Evolutionary conservation across 2,888 invertebrate genomes (phyloP).

Genomic region (Amiota mariae): DNA sequence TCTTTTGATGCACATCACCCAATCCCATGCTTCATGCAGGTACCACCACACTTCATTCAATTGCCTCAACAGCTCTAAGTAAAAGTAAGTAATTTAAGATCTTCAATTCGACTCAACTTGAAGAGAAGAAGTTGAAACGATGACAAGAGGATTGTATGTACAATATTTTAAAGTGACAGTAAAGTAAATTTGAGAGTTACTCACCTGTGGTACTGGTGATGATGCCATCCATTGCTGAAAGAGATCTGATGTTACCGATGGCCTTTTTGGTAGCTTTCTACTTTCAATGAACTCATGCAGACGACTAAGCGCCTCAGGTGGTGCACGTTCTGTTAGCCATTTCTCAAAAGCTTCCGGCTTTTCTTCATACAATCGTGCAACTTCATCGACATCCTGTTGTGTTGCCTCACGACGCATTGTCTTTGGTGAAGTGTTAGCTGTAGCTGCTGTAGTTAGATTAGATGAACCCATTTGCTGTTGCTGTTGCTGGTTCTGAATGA

Average conservation of each 20-base stretch:
- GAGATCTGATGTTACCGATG: conserved; percentile 87
- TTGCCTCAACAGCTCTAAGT: too few species aligned
- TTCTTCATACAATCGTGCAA: conserved; percentile 75
- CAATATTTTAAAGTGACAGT: too few species aligned
- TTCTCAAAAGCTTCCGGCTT: conserved; percentile 83
- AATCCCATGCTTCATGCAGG: too few species aligned
- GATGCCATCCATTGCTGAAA: conserved; percentile 89
- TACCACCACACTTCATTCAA: too few species aligned
- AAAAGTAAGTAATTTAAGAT: too few species aligned
- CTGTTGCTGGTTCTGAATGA: conserved; percentile 34
- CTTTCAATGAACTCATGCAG: conserved; percentile 77
- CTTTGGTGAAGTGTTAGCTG: conserved; percentile 36
- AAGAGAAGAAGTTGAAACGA: too few species aligned
- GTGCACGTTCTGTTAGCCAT: conserved; percentile 85
- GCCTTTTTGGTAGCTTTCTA: conserved; percentile 76
- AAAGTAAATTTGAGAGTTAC: conserved; percentile 48
- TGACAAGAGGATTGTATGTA: too few species aligned
- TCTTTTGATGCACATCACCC: too few species aligned
- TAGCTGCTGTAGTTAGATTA: conserved; percentile 1
- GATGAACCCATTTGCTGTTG: neutral
- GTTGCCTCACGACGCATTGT: conserved; percentile 42
- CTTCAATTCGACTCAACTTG: too few species aligned
- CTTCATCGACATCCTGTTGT: conserved; percentile 71
- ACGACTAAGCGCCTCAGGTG: conserved; percentile 78
- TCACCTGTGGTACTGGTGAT: conserved; percentile 83